Evolutionary conservation across 2,797 vertebrate species (phyloP), one percentile per base, ranked within the genome.

Genomic region (Chaenodraco wilsoni): DNA sequence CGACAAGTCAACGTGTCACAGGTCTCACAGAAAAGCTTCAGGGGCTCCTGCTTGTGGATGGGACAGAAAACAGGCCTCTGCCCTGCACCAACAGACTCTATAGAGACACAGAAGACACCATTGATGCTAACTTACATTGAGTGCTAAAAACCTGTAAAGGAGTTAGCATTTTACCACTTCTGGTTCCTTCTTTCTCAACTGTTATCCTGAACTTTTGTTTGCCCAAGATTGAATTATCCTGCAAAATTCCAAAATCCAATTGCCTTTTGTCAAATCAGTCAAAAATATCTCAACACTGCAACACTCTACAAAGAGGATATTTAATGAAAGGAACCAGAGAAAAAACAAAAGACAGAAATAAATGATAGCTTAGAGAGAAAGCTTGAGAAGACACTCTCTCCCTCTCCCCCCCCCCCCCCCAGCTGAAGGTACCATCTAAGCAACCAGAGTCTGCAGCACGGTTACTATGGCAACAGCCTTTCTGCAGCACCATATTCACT

Each of bases 11-110:
- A 91, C 70, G 97, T 97, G 93, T 99, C 98, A 84, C 98, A 99
- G 12, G 98, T 99, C 91, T 99, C 98, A 92, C 98, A 99, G 93
- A 97, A 99, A 76, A 99, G 96, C 92, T 99, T 99, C 84, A 99
- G 94, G 0, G 97, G 96, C 83, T 99, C 98, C 94, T 99, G 98
- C 91, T 97, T 99, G 94, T 99, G 98, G 62, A 98, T 80, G 64
- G 97, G 98, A 92, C 98, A 99, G 93, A 99, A 99, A 84, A 99
- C 97, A 17, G 95, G 96, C 85, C 96, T 95, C 89, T 98, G 97
- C 84, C 96, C 98, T 54, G 98, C 81, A 89, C 95, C 94, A 63
- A 97, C 96, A 14, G 97, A 93, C 72, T 98, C 98, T 99, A 91
- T 60, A 92, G 62, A 83, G 83, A 94, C 48, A 84, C 4, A 67